Evolutionary conservation across 2,888 invertebrate genomes (phyloP).

Genomic region (Micropterix aruncella): DNA sequence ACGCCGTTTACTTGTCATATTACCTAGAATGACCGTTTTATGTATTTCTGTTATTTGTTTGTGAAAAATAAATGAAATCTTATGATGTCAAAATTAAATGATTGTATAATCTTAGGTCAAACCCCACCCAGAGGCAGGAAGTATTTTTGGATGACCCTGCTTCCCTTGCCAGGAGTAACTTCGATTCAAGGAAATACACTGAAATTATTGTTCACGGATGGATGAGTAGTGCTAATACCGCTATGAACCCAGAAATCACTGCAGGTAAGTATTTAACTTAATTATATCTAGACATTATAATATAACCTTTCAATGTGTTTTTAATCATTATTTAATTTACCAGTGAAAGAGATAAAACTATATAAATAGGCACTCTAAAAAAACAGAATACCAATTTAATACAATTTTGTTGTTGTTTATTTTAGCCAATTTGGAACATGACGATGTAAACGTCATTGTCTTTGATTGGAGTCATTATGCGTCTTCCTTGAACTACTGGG

Average conservation of each 20-base stretch:
- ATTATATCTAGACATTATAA: too few relatives aligned
- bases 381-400: too few relatives aligned
- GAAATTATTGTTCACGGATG: not conserved
- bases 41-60: too few relatives aligned
- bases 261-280: not conserved
- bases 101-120: not conserved
- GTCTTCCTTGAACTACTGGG: not conserved
- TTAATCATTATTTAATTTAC: too few relatives aligned
- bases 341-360: too few relatives aligned
- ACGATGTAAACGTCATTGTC: slow-evolving; percentile 20
- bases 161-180: not conserved
- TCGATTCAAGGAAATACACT: not conserved
- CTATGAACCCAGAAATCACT: not conserved
- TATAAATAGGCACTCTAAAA: too few relatives aligned
- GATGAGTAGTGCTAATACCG: not conserved
- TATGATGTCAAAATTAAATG: too few relatives aligned
- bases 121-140: not conserved
- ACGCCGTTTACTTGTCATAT: too few relatives aligned
- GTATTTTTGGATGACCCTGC: not conserved
- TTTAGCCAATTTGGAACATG: slow-evolving; percentile 16
- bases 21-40: too few relatives aligned
- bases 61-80: too few relatives aligned
- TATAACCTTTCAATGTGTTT: too few relatives aligned
- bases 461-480: slow-evolving; percentile 17
- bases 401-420: too few relatives aligned